Evolutionary conservation across 2,888 invertebrate species (phyloP).

Genomic region (Calameuta idolon): DNA sequence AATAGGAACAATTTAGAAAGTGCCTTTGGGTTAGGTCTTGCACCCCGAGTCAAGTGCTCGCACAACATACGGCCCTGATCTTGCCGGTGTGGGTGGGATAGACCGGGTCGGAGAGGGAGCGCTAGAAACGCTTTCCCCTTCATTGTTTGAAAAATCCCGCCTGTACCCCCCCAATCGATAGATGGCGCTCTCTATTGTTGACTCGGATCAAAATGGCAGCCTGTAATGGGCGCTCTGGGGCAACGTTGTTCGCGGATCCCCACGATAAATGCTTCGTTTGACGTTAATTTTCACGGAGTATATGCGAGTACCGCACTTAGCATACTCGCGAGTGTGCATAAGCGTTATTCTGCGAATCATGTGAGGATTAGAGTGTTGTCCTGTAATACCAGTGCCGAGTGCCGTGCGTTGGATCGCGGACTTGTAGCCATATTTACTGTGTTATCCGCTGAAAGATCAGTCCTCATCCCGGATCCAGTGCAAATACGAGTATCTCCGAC

Average conservation of each 20-base stretch:
- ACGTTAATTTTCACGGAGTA: conserved; percentile 31
- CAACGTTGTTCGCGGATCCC: conserved; percentile 45
- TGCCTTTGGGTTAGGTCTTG: background rate
- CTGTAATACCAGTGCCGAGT: conserved; percentile 32
- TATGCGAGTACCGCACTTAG: conserved; percentile 22
- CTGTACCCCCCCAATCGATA: conserved; percentile 62
- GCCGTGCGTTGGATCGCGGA: conserved; percentile 34
- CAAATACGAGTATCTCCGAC: background rate
- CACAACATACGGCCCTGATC: background rate
- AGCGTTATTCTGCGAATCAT: conserved; percentile 33
- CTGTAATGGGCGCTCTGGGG: conserved; percentile 51
- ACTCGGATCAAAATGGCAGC: conserved; percentile 58
- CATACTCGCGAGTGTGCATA: conserved; percentile 38
- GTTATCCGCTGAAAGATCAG: conserved; percentile 29
- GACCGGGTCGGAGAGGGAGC: conserved; percentile 18
- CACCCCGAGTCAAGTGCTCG: background rate
- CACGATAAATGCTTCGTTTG: conserved; percentile 42
- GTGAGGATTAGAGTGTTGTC: conserved; percentile 36
- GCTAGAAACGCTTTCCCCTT: conserved; percentile 34
- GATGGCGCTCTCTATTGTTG: conserved; percentile 77
- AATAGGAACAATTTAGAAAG: background rate
- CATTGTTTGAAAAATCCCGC: conserved; percentile 47
- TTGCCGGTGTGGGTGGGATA: conserved; percentile 17
- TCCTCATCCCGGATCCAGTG: conserved; percentile 1
- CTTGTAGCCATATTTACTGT: conserved; percentile 56